A percentile compares a stretch with the other conserved stretches of the same genome.
Conservation (phyloP, 2,797 vertebrate species). For the Rhinoraja longicauda region DNA sequence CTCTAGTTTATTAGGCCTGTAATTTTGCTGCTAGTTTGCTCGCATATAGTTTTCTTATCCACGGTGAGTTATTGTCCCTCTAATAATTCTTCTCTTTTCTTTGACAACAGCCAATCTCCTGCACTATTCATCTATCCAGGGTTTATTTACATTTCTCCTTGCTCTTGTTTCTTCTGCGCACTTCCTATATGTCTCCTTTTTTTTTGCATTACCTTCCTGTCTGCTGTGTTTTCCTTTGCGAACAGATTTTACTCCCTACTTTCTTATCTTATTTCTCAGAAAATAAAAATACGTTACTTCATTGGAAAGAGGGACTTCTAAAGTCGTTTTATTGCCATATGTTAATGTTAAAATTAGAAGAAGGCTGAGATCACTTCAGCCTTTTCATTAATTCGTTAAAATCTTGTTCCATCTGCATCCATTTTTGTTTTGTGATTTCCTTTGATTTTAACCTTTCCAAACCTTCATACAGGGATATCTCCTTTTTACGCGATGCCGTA, state of each 20-base stretch:
- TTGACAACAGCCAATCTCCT: not conserved
- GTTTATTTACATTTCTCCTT: not conserved
- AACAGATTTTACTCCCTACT: not conserved
- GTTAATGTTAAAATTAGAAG: not conserved
- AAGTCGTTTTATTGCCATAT: not conserved
- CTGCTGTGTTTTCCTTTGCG: not conserved
- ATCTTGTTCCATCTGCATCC: not conserved
- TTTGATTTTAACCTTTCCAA: not conserved
- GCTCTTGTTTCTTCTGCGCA: not conserved
- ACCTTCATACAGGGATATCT: slow-evolving; percentile 66
- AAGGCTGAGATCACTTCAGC: not conserved
- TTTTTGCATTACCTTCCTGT: not conserved
- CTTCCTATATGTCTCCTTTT: not conserved
- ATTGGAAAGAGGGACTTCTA: not conserved
- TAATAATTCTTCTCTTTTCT: not conserved
- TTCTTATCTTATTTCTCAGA: not conserved
- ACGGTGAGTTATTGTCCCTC: not conserved
- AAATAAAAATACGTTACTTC: not conserved
- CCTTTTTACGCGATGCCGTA: slow-evolving; percentile 69
- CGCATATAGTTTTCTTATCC: not conserved
- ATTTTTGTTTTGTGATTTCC: not conserved
- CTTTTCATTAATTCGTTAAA: not conserved
- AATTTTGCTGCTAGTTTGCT: too few species aligned
- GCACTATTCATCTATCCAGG: not conserved
- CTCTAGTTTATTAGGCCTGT: not conserved